Conservation (phyloP, 1,140 invertebrate genomes). For the Drosophila busckii region DNA sequence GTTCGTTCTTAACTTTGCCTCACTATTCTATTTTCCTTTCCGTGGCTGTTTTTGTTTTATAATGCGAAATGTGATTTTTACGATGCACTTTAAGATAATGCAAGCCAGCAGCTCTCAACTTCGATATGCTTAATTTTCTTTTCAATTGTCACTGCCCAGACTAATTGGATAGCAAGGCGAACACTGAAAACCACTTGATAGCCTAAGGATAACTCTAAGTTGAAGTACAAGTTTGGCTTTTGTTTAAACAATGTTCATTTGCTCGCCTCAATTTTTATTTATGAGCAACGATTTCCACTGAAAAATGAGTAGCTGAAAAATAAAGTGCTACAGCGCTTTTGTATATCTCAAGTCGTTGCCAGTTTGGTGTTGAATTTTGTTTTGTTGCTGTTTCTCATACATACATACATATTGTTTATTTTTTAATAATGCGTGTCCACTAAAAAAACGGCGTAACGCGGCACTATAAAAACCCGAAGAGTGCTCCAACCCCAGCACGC, state of each 20-base stretch:
- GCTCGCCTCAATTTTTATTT: constrained; percentile 51
- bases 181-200: constrained; percentile 41
- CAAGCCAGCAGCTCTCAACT: constrained; percentile 35
- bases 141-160: constrained; percentile 60
- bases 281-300: constrained; percentile 56
- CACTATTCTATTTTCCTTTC: constrained; percentile 9
- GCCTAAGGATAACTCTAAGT: neutral
- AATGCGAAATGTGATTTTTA: constrained; percentile 75
- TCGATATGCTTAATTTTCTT: constrained; percentile 56
- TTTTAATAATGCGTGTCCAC: constrained; percentile 78
- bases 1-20: neutral
- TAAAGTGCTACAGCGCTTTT: constrained; percentile 22
- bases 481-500: constrained; percentile 40
- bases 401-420: constrained; percentile 67
- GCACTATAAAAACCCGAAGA: constrained; percentile 64
- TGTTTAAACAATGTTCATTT: constrained; percentile 58
- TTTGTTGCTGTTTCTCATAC: constrained; percentile 12
- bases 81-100: constrained; percentile 68
- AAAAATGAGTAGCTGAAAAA: constrained; percentile 62
- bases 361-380: constrained; percentile 15
- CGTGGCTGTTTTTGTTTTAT: constrained; percentile 46
- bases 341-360: constrained; percentile 2
- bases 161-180: constrained; percentile 31
- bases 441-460: constrained; percentile 62
- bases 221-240: constrained; percentile 1